Evolutionary conservation across 2,113 vertebrate species (phyloP).

Genomic region (Atherinomorus stipes): DNA sequence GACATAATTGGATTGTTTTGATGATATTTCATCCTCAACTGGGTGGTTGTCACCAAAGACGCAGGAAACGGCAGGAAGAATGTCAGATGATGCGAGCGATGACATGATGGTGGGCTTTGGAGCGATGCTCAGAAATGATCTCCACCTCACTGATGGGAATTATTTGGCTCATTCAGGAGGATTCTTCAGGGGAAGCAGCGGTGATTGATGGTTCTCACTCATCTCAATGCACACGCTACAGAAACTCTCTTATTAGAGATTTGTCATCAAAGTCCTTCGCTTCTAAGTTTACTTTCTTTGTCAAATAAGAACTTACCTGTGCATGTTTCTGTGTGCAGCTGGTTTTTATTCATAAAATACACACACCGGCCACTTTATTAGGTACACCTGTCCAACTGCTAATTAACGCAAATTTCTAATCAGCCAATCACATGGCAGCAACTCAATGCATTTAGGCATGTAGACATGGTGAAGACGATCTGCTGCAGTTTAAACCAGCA

Average conservation of each 20-base stretch:
- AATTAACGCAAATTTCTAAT: no score
- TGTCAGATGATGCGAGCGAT: constrained; percentile 20
- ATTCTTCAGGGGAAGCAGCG: constrained; percentile 3
- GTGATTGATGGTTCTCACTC: constrained; percentile 33
- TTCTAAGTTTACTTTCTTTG: not conserved
- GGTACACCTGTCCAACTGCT: no score
- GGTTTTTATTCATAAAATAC: not conserved
- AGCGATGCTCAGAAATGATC: constrained; percentile 8
- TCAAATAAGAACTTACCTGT: not conserved
- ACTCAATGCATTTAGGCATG: no score
- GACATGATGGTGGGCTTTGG: constrained; percentile 12
- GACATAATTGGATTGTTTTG: constrained; percentile 61
- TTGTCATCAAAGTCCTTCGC: constrained; percentile 35
- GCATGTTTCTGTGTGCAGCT: not conserved
- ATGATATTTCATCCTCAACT: constrained; percentile 54
- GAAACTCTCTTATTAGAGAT: constrained; percentile 41
- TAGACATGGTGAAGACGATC: no score
- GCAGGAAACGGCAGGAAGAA: constrained; percentile 13
- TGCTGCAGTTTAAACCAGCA: no score
- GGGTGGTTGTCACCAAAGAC: constrained; percentile 42
- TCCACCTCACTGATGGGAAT: not conserved
- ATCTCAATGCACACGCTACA: not conserved
- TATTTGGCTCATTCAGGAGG: not conserved
- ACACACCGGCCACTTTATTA: no score
- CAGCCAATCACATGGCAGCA: no score